Base-by-base conservation (phyloP, 2,888 invertebrate species). In the Callosobruchus maculatus region DNA sequence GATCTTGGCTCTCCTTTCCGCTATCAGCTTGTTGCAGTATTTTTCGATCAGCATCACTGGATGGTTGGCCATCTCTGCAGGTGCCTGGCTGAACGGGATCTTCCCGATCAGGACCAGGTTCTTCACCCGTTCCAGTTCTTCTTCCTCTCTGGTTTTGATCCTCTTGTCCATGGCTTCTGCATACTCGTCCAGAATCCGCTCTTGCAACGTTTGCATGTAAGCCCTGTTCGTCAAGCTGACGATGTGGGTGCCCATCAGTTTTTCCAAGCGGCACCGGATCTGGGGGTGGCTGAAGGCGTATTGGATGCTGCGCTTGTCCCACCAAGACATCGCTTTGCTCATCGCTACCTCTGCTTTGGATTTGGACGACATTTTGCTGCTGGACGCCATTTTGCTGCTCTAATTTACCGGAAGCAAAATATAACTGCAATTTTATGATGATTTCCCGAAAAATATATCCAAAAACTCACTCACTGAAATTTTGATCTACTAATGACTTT, bases 231-330 rank as follows among this genome's bases (percentile, higher is more conserved):
- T 93, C 74, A 93, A 88, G 80, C 89, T 89, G 73, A 93, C 92
- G 81, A 92, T 87, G 85, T 92, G 92, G 30, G 90, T 90, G 72
- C 92, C 93, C 93, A 93, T 93, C 76, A 92, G 89, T 86, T 90
- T 90, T 86, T 93, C 93, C 82, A 93, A 86, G 22, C 91, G 89
- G 70, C 91, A 89, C 73, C 91, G 89, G 75, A 92, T 91, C 83
- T 90, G 89, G 68, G 91, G 91, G 84, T 91, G 90, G 83, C 89
- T 88, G 87, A 92, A 92, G 77, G 22, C 82, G 79, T 49, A 49
- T 13, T 49, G 49, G 13, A 49, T 49, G 49, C 49, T 49, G 7
- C 49, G 49, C 18, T 49, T 49, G 18, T 49, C 49, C 49, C 49
- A 49, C 49, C 49, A 49, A 1, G 5, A 7, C 49, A 49, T 49